phyloP scores from a whole-genome alignment of 2,113 vertebrate genomes.

The Scomber japonicus region DNA sequence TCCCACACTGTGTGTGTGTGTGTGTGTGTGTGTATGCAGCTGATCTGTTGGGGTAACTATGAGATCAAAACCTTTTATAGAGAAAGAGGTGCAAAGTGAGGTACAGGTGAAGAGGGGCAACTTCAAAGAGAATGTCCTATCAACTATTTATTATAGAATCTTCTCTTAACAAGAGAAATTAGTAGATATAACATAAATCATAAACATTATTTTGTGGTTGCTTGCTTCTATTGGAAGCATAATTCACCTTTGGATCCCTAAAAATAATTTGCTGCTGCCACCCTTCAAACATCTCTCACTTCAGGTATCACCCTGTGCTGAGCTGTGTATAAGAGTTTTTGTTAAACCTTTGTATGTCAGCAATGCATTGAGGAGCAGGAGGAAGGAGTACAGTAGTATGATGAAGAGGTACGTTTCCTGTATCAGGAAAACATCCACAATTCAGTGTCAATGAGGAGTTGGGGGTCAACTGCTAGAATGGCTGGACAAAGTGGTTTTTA shows the following conservation, averaged over 20 bases:
- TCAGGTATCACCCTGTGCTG: no score
- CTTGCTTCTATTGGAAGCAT: neutral
- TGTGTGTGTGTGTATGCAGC: neutral
- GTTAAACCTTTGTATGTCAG: neutral
- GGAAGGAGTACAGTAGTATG: neutral
- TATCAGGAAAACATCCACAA: conserved; percentile 23
- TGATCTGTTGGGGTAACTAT: conserved; percentile 27
- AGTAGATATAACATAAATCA: no score
- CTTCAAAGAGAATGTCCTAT: no score
- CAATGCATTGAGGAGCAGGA: neutral
- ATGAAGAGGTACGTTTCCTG: neutral
- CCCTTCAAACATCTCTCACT: no score
- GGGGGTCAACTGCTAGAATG: conserved; percentile 13
- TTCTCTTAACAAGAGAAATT: neutral
- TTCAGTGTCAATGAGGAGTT: conserved; percentile 37
- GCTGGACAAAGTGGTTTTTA: conserved; percentile 19
- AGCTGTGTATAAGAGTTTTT: neutral
- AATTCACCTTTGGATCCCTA: neutral
- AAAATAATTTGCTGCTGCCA: no score
- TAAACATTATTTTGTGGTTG: neutral
- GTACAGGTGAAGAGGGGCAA: neutral
- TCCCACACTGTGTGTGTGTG: neutral
- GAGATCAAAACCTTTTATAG: conserved; percentile 13
- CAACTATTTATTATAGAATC: no score
- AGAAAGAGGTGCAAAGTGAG: neutral